These are phyloP conservation scores for Oncorhynchus mykiss DNA, from an alignment of 2,113 vertebrate genomes.

Conservation along the genomic window DNA sequence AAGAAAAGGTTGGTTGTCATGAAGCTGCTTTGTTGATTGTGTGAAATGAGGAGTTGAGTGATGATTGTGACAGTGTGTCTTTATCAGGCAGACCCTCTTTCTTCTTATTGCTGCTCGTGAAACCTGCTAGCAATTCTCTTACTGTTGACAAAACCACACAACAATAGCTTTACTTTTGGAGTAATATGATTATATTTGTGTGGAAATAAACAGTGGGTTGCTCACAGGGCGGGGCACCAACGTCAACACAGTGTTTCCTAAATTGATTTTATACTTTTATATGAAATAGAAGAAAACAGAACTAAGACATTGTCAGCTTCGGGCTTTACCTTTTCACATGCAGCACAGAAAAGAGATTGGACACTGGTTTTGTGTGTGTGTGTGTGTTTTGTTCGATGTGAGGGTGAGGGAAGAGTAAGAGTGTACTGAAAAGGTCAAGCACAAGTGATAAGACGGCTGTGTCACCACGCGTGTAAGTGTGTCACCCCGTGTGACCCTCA, in stretches of 20 bases:
- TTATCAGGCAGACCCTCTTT: slow-evolving; percentile 38
- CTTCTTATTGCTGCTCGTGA: slow-evolving; percentile 39
- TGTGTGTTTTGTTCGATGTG: slow-evolving; percentile 21
- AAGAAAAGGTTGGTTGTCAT: slow-evolving; percentile 59
- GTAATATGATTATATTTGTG: slow-evolving; percentile 67
- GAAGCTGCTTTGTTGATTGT: slow-evolving; percentile 69
- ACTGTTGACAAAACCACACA: slow-evolving; percentile 56
- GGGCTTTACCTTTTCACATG: background rate
- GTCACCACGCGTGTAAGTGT: slow-evolving; percentile 28
- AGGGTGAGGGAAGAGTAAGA: slow-evolving; percentile 15
- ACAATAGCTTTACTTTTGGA: slow-evolving; percentile 55
- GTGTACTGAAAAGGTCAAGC: slow-evolving; percentile 54
- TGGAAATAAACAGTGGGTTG: slow-evolving; percentile 46
- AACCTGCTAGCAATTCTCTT: slow-evolving; percentile 54
- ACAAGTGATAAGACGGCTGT: slow-evolving; percentile 39
- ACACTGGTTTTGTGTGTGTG: slow-evolving; percentile 21
- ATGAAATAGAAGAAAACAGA: background rate
- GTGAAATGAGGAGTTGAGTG: slow-evolving; percentile 65
- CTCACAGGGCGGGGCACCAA: slow-evolving; percentile 28
- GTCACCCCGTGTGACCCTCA: slow-evolving; percentile 26
- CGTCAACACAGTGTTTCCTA: slow-evolving; percentile 27
- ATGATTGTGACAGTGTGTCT: slow-evolving; percentile 41
- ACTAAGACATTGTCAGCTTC: background rate
- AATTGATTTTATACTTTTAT: slow-evolving; percentile 28
- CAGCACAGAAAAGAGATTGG: background rate